phyloP scores from a whole-genome alignment of 1,140 invertebrate genomes.

The Drosophila nikananu region DNA sequence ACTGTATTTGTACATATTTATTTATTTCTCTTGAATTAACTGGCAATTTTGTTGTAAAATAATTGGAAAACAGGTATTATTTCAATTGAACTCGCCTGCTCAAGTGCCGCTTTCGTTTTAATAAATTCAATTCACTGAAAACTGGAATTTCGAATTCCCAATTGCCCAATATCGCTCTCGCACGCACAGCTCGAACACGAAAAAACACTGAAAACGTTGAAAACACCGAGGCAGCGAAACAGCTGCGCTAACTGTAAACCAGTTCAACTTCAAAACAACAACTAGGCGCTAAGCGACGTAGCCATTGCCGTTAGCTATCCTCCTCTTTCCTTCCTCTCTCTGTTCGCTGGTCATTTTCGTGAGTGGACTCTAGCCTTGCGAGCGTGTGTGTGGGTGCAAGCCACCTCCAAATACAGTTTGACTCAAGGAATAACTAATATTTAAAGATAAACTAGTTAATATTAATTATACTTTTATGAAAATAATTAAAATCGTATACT shows the following conservation, averaged over 20 bases:
- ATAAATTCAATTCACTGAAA: slow-evolving; percentile 25
- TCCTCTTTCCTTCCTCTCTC: background rate
- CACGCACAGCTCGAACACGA: slow-evolving; percentile 61
- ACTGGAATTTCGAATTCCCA: slow-evolving; percentile 40
- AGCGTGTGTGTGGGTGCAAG: slow-evolving; percentile 32
- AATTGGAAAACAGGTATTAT: slow-evolving; percentile 30
- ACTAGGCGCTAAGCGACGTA: slow-evolving; percentile 58
- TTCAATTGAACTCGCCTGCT: slow-evolving; percentile 49
- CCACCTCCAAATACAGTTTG: slow-evolving; percentile 20
- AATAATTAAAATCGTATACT: background rate
- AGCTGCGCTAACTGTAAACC: slow-evolving; percentile 70
- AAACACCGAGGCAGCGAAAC: slow-evolving; percentile 29
- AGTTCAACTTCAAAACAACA: slow-evolving; percentile 81
- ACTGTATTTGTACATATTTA: slow-evolving; percentile 25
- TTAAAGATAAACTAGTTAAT: background rate
- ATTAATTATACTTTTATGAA: background rate
- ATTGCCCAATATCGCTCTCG: slow-evolving; percentile 34
- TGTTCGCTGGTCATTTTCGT: slow-evolving; percentile 70
- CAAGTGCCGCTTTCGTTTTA: slow-evolving; percentile 47
- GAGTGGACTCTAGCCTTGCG: slow-evolving; percentile 55
- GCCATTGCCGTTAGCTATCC: slow-evolving; percentile 41
- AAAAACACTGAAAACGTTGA: slow-evolving; percentile 41
- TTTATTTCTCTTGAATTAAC: background rate
- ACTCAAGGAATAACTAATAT: slow-evolving; percentile 1
- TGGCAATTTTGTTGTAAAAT: slow-evolving; percentile 3